These are phyloP conservation scores for Lottia gigantea DNA, from an alignment of 2,888 invertebrate species.

Conservation along the genomic window DNA sequence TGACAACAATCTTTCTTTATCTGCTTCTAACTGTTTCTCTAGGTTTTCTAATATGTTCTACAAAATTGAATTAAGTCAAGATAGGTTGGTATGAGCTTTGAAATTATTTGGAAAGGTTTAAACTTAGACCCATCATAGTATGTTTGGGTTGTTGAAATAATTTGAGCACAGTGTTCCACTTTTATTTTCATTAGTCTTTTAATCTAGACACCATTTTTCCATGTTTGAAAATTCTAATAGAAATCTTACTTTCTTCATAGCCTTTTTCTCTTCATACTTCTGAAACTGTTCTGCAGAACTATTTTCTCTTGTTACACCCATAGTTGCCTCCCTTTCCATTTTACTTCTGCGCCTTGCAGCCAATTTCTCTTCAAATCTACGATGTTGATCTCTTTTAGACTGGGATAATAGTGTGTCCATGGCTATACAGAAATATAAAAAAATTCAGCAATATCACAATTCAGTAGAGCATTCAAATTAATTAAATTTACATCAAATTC, in stretches of 20 bases:
- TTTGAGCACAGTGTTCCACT: too few relatives aligned
- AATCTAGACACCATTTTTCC: too few relatives aligned
- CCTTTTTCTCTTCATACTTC: conserved; percentile 42
- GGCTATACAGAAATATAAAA: conserved; percentile 9
- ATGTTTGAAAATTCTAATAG: too few relatives aligned
- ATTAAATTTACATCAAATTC: too few relatives aligned
- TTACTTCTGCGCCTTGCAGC: conserved; percentile 45
- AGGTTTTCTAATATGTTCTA: conserved; percentile 59
- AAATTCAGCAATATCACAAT: too few relatives aligned
- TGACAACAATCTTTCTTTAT: conserved; percentile 51
- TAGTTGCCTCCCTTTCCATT: conserved; percentile 46
- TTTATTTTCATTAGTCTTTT: too few relatives aligned
- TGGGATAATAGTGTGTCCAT: conserved; percentile 48
- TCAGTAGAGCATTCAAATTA: too few relatives aligned
- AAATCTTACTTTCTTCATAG: conserved; percentile 34
- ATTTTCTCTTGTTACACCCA: conserved; percentile 47
- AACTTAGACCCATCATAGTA: too few relatives aligned
- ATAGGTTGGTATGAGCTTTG: too few relatives aligned
- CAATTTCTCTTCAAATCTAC: conserved; percentile 49
- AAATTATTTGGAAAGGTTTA: too few relatives aligned
- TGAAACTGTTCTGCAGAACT: conserved; percentile 46
- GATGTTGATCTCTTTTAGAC: conserved; percentile 46
- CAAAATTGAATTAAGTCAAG: neutral
- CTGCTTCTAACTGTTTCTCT: conserved; percentile 52
- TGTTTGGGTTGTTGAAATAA: too few relatives aligned